Conservation (phyloP, 2,113 vertebrate genomes). For the Casuarius casuarius region DNA sequence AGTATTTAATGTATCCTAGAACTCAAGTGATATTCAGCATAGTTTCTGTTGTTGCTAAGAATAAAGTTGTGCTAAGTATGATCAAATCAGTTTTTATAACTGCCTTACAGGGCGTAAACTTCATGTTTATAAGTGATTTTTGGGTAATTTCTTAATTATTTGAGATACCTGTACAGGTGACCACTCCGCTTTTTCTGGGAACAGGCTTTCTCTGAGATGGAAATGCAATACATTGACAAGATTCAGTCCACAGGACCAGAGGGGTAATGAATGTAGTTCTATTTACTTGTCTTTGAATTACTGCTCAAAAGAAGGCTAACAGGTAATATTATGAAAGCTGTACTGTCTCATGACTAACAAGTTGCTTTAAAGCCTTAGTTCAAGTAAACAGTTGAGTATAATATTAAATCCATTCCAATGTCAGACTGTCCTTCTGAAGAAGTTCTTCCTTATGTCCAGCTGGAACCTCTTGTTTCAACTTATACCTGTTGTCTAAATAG, state of each 20-base stretch:
- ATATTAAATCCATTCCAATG: not conserved
- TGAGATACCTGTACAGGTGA: not conserved
- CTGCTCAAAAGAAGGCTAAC: rapidly evolving
- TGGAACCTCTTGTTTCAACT: not conserved
- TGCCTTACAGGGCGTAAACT: not conserved
- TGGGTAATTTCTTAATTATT: not conserved
- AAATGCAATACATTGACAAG: not conserved
- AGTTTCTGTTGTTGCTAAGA: not conserved
- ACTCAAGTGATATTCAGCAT: not conserved
- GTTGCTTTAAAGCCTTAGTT: not conserved
- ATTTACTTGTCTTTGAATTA: not conserved
- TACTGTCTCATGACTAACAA: not conserved
- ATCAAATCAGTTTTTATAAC: not conserved
- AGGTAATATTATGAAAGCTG: not conserved
- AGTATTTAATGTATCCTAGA: not conserved
- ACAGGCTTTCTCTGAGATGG: not conserved
- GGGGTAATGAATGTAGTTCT: not conserved
- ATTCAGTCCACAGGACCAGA: rapidly evolving
- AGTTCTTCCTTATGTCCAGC: rapidly evolving
- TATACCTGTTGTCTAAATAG: rapidly evolving
- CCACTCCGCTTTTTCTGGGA: not conserved
- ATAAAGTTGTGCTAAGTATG: not conserved
- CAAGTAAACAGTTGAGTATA: not conserved
- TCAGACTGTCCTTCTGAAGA: not conserved
- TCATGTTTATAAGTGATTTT: not conserved